Evolutionary conservation across 2,113 vertebrate genomes (phyloP), one percentile per base, ranked within the genome.

Genomic region (Myanophis thanlyinensis): DNA sequence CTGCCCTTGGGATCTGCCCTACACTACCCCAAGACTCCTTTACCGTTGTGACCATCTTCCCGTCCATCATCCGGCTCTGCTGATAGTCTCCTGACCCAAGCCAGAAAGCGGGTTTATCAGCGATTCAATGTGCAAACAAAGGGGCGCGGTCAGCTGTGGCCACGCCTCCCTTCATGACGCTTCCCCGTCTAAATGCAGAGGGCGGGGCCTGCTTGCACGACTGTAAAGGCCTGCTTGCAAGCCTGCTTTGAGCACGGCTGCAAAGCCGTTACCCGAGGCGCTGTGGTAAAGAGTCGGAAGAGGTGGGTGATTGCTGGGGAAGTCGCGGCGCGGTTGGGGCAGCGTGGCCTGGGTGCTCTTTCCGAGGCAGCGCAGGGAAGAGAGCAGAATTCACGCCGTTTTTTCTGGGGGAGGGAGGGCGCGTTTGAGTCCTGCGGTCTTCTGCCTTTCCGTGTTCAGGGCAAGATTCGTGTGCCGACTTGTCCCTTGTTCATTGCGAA

Each of bases 131-230:
- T 84, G 62, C 62, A 85, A 92, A 92, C 20, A 85, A 92, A 85
- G 44, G 90, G 67, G 89, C 86, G 67, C 15, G 86, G 62, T 4
- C 27, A 1, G 1, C 3, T 1, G 23, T 4, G 13, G 87, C 51
- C 25, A 18, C 20, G 40, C 84, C 46, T n/a, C 59, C 46, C 53
- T 85, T 48, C 27, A 15, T 93, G 90, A 93, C n/a, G 86, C 51
- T 10, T 5, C 12, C 20, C 4, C 15, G 44, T 22, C 23, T 10
- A 12, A 5, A 35, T 2, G 7, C n/a, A 10, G 25, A 59, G 25
- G 88, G 92, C 53, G 80, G 53, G 12, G n/a, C 23, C 20, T 49
- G 46, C 20, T 35, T 48, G 85, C 49, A n/a, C n/a, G n/a, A n/a
- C n/a, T n/a, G n/a, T n/a, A n/a, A n/a, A n/a, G n/a, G n/a, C n/a